Evolutionary conservation across 2,113 vertebrate genomes (phyloP).

Genomic region (Microcebus jonahi): DNA sequence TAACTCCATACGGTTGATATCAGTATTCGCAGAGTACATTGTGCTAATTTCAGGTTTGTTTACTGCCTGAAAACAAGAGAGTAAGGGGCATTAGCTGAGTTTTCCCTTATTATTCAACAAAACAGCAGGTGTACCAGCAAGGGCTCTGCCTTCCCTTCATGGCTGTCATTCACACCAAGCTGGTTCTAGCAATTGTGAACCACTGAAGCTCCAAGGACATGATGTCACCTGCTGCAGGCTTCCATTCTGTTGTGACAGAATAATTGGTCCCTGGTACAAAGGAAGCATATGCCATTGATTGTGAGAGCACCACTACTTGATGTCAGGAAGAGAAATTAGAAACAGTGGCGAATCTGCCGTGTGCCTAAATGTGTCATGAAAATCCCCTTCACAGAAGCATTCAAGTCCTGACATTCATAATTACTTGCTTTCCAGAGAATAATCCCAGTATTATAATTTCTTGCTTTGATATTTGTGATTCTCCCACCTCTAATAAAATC

Average conservation of each 20-base stretch:
- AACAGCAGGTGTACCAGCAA: slow-evolving; percentile 53
- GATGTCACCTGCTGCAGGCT: slow-evolving; percentile 47
- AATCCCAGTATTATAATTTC: slow-evolving; percentile 66
- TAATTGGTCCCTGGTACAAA: slow-evolving; percentile 29
- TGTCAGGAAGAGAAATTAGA: slow-evolving; percentile 66
- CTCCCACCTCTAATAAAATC: not conserved
- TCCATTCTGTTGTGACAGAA: slow-evolving; percentile 71
- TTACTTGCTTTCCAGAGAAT: slow-evolving; percentile 62
- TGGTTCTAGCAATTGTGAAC: slow-evolving; percentile 33
- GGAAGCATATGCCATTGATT: slow-evolving; percentile 56
- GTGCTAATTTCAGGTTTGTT: not conserved
- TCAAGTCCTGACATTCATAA: slow-evolving; percentile 56
- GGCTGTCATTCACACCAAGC: slow-evolving; percentile 43
- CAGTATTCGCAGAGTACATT: not conserved
- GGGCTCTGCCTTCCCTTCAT: not conserved
- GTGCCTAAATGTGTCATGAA: slow-evolving; percentile 69
- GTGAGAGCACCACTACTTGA: slow-evolving; percentile 48
- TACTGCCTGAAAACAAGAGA: not conserved
- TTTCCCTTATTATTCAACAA: not conserved
- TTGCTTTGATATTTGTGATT: not conserved
- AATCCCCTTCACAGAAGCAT: slow-evolving; percentile 46
- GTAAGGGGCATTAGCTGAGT: not conserved
- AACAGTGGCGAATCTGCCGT: not conserved
- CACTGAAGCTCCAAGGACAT: slow-evolving; percentile 56
- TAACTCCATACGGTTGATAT: not conserved